Base-by-base conservation (phyloP, 2,113 vertebrate species). In the Procavia capensis region DNA sequence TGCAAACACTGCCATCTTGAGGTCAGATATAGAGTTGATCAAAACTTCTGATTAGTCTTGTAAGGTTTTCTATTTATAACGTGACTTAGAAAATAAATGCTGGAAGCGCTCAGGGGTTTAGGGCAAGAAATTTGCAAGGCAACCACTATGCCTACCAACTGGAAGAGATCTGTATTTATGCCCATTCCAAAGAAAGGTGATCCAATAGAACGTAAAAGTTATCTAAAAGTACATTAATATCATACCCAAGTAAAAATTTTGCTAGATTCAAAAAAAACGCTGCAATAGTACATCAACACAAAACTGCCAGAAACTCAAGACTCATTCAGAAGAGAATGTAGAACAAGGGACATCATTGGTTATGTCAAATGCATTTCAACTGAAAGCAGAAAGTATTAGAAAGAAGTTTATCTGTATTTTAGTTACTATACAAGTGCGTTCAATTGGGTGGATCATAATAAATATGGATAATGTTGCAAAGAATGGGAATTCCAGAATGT, bases 1-100 rank as follows among this genome's bases (percentile, higher is more conserved):
- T 34, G 79, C 25, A 43, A 75, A 84, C 61, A 82, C 86, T 94
- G 94, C 81, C 93, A 85, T 88, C 93, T 81, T 85, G 90, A 0
- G 91, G 66, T 57, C 85, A 85, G 41, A 50, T 16, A n/a, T 68
- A n/a, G 5, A 41, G 25, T 59, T 82, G 45, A 57, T 82, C 19
- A 80, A n/a, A 86, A 64, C 3, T 34, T 85, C 25, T 36, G 54
- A 36, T 27, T 4, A 68, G 63, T 87, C 27, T 41, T 59, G 64
- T 47, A 24, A 50, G 29, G 4, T 83, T 90, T 92, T 7, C 27
- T 76, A 11, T 81, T 39, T 54, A 1, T 8, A 54, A 59, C 3
- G 3, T 34, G 7, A 22, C 29, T 3, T 47, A 45, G n/a, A 64
- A 27, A 80, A 29, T 31, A 79, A 90, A 20, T 3, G 6, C 34